Evolutionary conservation across 1,140 invertebrate species (phyloP), one percentile per base, ranked within the genome.

Genomic region (Drosophila bifasciata): DNA sequence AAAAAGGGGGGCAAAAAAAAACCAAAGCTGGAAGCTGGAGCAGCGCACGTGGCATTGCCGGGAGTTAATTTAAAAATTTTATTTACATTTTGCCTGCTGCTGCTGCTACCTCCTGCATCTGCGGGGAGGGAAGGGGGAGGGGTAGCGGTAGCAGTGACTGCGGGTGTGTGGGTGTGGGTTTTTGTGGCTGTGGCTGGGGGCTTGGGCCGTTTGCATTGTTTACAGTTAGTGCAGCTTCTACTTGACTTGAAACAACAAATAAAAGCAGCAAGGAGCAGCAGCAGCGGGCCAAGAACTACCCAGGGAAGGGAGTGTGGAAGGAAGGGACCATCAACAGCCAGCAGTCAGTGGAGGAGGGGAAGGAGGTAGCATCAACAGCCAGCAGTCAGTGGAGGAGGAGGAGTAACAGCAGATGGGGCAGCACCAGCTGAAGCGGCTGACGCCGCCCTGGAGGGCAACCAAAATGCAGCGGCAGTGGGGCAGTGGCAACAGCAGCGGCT

Each of bases 181-280:
- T 51, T 32, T 51, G 49, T 32, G 43, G 56, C 45, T 44, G 46
- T 51, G 19, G 28, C 56, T 48, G 45, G 36, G 25, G 28, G 23
- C 41, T 28, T 40, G 32, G 55, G 64, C 64, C 57, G 73, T 72
- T 73, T 76, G 73, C 73, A 70, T 81, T 85, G 80, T 85, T 85
- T 85, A 86, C 80, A 85, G 86, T 86, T 80, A 66, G 68, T 80
- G 81, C 73, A 77, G 81, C 68, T 80, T 85, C 81, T 60, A 86
- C 77, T 85, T 75, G 80, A 84, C 80, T 84, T 84, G 52, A 80
- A 79, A 44, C 80, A 84, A 61, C 78, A 79, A 66, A 63, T 73
- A 69, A 11, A 3, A 44, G 41, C 40, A 53, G 28, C n/a, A 56
- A 39, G 19, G 1, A 19, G 19, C 59, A 50, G 23, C 53, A 68